Base-by-base conservation (phyloP, 1,140 invertebrate genomes). In the Drosophila nasuta region DNA sequence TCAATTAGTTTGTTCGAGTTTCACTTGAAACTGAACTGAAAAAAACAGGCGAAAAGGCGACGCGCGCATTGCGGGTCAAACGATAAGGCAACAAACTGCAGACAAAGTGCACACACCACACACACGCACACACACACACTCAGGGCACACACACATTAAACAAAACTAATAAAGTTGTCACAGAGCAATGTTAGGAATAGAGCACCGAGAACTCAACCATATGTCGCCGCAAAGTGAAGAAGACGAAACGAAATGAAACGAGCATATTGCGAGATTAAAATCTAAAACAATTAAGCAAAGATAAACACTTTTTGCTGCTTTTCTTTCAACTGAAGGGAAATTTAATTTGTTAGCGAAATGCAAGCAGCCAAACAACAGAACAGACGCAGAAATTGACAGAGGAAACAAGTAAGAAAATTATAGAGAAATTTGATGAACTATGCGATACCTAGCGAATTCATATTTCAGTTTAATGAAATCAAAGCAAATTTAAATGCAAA, bases 111-210 rank as follows among this genome's bases (percentile, higher is more conserved):
- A 75, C 43, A 70, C 69, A 51, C 25, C 49, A 17, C 28, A 52
- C 43, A 75, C 66, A 66, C 45, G 35, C 51, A 65, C 30, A 41
- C 65, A 41, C 65, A 59, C 72, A 49, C 56, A 58, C 10, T 41
- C 20, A 35, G 20, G 6, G 15, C n/a, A 49, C 45, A 52, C 35
- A 30, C 33, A 70, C 58, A 65, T 54, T 10, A 60, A 41, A 54
- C 46, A 72, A 64, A 79, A 80, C 83, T 88, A 87, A 87, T 87
- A 87, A 87, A 87, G 79, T 83, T 87, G 83, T 88, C 76, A 82
- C 69, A 69, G 3, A 25, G 72, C 66, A 87, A 72, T 72, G 78
- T 70, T 77, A 48, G 51, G 45, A 63, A 63, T 57, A 48, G 62
- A 25, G n/a, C 33, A 49, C 48, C 48, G 15, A 69, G 15, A 70